Percentiles rank a stretch among this genome's conserved stretches.
Conservation (phyloP, 1,140 invertebrate species). For the Drosophila bifasciata region DNA sequence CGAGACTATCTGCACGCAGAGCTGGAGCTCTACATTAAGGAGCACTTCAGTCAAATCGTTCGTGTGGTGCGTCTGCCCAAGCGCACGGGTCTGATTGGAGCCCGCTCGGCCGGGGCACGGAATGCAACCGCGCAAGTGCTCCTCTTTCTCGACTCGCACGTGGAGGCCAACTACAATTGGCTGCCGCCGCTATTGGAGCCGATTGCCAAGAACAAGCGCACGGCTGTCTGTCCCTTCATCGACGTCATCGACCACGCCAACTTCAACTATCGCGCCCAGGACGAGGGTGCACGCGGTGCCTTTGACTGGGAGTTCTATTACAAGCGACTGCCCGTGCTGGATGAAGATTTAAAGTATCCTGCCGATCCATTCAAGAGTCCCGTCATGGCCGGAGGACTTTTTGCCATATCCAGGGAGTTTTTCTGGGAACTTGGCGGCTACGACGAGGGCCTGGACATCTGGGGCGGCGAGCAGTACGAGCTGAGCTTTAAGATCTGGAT, state of each 20-base stretch:
- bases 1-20: conserved; percentile 89
- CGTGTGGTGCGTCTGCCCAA: conserved; percentile 89
- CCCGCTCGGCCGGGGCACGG: conserved; percentile 93
- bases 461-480: conserved; percentile 99
- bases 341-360: conserved; percentile 92
- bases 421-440: conserved; percentile 99
- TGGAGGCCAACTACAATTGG: conserved; percentile 98
- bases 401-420: conserved; percentile 94
- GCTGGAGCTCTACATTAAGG: conserved; percentile 90
- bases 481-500: conserved; percentile 98
- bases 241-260: conserved; percentile 97
- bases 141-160: conserved; percentile 97
- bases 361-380: conserved; percentile 96
- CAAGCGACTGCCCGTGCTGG: conserved; percentile 94
- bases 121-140: conserved; percentile 92
- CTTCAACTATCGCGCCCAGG: conserved; percentile 96
- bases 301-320: conserved; percentile 99
- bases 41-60: conserved; percentile 88
- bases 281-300: conserved; percentile 96
- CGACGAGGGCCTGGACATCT: conserved; percentile 95
- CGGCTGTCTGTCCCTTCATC: conserved; percentile 97
- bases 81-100: conserved; percentile 94
- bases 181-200: conserved; percentile 96
- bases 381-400: conserved; percentile 97
- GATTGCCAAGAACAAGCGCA: conserved; percentile 93